Base-by-base conservation (phyloP, 2,113 vertebrate species). In the Oreochromis tanganicae region DNA sequence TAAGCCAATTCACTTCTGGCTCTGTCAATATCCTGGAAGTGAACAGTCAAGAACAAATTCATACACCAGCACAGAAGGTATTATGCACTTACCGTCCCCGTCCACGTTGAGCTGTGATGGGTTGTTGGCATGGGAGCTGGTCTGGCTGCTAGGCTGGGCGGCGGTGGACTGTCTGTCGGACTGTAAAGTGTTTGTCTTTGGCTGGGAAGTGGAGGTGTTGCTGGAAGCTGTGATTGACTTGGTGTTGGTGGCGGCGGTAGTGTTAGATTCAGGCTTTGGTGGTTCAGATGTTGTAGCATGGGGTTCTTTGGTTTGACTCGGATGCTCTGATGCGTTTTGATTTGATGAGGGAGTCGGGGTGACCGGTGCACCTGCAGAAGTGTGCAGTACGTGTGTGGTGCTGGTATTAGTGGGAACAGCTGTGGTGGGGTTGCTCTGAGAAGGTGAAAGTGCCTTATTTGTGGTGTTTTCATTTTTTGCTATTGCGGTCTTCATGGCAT, bases 51-150 rank as follows among this genome's bases (percentile, higher is more conserved):
- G 11, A 71, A 46, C 50, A 82, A 85, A 89, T 57, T 50, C 52
- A 87, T 46, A 29, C 11, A 82, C 68, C 52, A 73, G 79, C 66
- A 86, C 79, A 66, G 86, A 66, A 85, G 81, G 82, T 41, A 48
- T 89, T 50, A 32, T 57, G 81, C 85, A 94, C 96, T 94, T 94
- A 96, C 96, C 82, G 11, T 92, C 85, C 1, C 93, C 95, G n/a
- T 86, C 63, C 59, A 94, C 89, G 36, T 95, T 97, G 90, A 96
- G 96, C 90, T 94, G 92, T 21, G 95, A 94, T 16, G 92, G 85
- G n/a, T 75, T 91, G 85, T 89, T 91, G 5, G 52, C 56, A 24
- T 71, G 94, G 75, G 41, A 2, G 78, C 93, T 91, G 68, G 92
- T 24, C 56, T 92, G 93, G 80, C 78, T 91, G 92, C 43, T 90